phyloP scores from a whole-genome alignment of 2,113 vertebrate species.

The Tauraco erythrolophus region DNA sequence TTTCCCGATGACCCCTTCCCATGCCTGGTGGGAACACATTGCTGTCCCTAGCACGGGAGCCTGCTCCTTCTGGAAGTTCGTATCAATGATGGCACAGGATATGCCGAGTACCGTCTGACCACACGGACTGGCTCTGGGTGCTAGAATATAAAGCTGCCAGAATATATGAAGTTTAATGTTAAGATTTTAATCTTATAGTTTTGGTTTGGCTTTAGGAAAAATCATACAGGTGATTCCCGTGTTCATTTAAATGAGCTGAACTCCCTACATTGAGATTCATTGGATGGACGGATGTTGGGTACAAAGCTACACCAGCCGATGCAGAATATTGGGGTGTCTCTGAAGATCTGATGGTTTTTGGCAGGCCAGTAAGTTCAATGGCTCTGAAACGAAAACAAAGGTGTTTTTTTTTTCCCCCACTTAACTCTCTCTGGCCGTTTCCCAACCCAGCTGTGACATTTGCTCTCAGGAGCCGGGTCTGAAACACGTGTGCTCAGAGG shows the following conservation, averaged over 20 bases:
- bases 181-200: not conserved
- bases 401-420: not conserved
- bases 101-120: too few relatives aligned
- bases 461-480: not conserved
- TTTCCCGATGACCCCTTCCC: not conserved
- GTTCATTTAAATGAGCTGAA: not conserved
- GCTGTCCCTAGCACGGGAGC: not conserved
- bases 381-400: not conserved
- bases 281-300: not conserved
- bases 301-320: not conserved
- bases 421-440: not conserved
- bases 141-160: not conserved
- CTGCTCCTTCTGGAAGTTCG: not conserved
- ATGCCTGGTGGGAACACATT: rapidly evolving
- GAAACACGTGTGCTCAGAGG: not conserved
- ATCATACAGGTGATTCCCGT: not conserved
- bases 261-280: not conserved
- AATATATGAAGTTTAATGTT: not conserved
- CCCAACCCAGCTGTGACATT: not conserved
- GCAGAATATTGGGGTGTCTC: not conserved
- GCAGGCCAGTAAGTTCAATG: not conserved
- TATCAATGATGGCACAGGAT: not conserved
- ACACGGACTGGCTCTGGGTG: rapidly evolving
- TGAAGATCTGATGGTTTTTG: not conserved
- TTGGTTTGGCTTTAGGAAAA: not conserved